Evolutionary conservation across 2,113 vertebrate species (phyloP), one percentile per base, ranked within the genome.

Genomic region (Triplophysa dalaica): DNA sequence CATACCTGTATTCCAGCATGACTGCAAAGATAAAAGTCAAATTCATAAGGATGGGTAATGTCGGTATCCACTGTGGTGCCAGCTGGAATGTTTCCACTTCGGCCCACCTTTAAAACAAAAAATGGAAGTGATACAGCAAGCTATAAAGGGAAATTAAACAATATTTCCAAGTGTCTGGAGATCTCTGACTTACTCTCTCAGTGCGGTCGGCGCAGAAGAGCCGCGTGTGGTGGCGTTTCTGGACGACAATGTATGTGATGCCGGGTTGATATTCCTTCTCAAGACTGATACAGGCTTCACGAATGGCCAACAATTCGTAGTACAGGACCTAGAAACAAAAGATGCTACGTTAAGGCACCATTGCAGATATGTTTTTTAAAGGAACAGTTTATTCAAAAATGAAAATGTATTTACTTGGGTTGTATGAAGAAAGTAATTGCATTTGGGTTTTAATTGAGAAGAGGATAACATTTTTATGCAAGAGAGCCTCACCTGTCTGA

Each of bases 11-110:
- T 99, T 86, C 97, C 97, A 88, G 97, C 97, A 77, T 99, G 97
- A 85, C 97, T 99, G 92, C 97, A 99, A 91, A 99, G 97, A 92
- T 98, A 99, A 95, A 99, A 99, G 91, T 99, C 96, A 90, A 99
- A 99, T 89, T 98, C 97, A 9, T 96, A 98, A 0, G 97, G 97
- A 81, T 99, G 97, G 2, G 97, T 99, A 81, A 99, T 99, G 88
- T 98, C 96, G 2, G 97, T 98, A 88, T 99, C 97, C 81, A 99
- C 97, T 2, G 97, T 98, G 74, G 97, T 99, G 85, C 97, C 97
- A 1, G 97, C 97, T 84, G 97, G 97, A 89, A 99, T 98, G 90
- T 99, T 99, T 85, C 97, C 97, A 85, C 97, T 99, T 85, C 96
- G 94, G 88, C 97, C 97, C 58, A 99, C 96, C 97, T 99, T 21